phyloP scores from a whole-genome alignment of 2,888 invertebrate species.

The Cybosia mesomella region DNA sequence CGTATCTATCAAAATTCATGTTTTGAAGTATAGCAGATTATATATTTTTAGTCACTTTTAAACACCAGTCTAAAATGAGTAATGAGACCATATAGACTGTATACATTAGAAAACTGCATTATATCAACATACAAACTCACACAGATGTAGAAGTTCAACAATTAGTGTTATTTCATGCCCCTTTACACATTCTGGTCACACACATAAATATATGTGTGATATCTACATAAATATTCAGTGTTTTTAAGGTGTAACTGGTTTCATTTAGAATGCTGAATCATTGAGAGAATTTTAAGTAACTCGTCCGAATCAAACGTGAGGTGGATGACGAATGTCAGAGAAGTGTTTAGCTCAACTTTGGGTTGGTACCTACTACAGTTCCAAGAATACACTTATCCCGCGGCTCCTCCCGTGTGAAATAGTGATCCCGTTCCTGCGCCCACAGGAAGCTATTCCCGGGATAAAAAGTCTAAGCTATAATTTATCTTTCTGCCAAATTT shows the following conservation, averaged over 20 bases:
- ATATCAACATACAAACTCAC: not conserved
- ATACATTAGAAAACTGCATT: not conserved
- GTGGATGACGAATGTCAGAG: constrained; percentile 57
- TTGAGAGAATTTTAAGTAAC: constrained; percentile 79
- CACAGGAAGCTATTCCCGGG: no score
- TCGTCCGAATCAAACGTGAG: constrained; percentile 74
- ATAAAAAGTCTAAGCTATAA: no score
- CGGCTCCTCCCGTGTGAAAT: no score
- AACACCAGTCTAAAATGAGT: no score
- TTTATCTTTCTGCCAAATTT: no score
- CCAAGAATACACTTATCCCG: not conserved
- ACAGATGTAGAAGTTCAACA: constrained; percentile 23
- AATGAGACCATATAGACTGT: not conserved
- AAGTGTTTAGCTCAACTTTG: constrained; percentile 37
- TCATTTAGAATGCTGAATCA: constrained; percentile 79
- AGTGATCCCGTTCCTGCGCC: no score
- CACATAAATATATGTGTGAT: constrained; percentile 27
- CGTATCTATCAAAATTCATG: no score
- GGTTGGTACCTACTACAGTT: not conserved
- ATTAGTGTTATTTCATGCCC: constrained; percentile 31
- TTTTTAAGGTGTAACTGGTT: constrained; percentile 58
- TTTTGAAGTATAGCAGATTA: no score
- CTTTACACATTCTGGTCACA: constrained; percentile 40
- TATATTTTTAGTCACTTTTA: no score
- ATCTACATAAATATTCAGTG: constrained; percentile 56